Conservation (phyloP, 2,888 invertebrate genomes). For the Tuta absoluta region DNA sequence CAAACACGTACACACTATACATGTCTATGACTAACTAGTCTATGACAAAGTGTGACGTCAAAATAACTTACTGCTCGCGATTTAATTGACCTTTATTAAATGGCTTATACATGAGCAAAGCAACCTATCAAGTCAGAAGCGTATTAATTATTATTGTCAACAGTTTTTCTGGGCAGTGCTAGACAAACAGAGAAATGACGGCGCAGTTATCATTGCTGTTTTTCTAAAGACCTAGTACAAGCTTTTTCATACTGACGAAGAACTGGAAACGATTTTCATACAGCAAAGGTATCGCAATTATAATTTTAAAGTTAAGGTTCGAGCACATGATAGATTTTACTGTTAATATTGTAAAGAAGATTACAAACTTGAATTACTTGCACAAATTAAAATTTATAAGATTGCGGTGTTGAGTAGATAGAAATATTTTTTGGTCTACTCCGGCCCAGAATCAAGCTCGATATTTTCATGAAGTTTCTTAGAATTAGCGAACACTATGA, state of each 20-base stretch:
- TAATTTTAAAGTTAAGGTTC: background rate
- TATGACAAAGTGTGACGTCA: constrained; percentile 26
- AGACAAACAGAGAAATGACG: background rate
- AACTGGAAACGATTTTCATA: background rate
- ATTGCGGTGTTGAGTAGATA: too few relatives aligned
- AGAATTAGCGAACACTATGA: too few relatives aligned
- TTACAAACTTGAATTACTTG: too few relatives aligned
- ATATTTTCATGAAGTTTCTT: too few relatives aligned
- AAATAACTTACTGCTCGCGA: constrained; percentile 38
- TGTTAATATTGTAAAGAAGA: too few relatives aligned
- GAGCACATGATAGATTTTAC: background rate
- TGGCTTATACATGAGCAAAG: constrained; percentile 40
- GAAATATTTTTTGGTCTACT: too few relatives aligned
- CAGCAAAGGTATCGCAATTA: background rate
- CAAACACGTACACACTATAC: background rate
- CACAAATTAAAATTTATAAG: too few relatives aligned
- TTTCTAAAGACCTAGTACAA: background rate
- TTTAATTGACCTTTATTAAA: constrained; percentile 50
- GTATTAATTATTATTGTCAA: constrained; percentile 45
- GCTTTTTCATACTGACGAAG: background rate
- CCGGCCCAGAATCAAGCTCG: too few relatives aligned
- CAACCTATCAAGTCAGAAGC: constrained; percentile 38
- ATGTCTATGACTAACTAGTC: background rate
- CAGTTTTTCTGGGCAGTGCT: constrained; percentile 40
- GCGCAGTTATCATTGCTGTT: background rate